Percentiles rank a stretch among this genome's conserved stretches.
phyloP scores from a whole-genome alignment of 2,797 vertebrate species.

The Rhabdomys pumilio region DNA sequence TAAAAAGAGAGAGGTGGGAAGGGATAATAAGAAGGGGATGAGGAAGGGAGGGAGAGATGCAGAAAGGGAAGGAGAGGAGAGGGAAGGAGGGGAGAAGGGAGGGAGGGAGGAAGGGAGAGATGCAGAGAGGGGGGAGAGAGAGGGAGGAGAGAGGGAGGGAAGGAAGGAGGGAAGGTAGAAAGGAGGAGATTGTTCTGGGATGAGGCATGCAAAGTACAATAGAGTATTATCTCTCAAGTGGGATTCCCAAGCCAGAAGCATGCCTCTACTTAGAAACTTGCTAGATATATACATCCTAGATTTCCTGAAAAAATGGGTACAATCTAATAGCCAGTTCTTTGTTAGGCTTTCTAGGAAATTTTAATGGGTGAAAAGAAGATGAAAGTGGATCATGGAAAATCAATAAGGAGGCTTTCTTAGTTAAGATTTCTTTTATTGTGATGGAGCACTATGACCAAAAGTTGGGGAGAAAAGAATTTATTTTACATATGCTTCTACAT shows the following conservation, averaged over 20 bases:
- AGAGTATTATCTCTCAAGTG: background rate
- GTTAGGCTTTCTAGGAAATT: background rate
- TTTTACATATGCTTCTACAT: background rate
- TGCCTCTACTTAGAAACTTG: background rate
- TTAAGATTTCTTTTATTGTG: background rate
- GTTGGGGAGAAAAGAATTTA: background rate
- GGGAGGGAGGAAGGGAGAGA: background rate
- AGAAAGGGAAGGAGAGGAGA: no score
- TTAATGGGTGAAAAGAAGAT: background rate
- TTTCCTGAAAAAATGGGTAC: background rate
- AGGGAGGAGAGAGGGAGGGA: accelerated
- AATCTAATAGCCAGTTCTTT: background rate
- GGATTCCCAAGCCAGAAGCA: background rate
- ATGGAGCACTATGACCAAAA: background rate
- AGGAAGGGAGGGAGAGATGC: background rate
- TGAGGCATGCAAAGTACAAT: background rate
- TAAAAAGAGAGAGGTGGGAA: accelerated
- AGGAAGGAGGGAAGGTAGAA: no score
- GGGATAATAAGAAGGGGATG: no score
- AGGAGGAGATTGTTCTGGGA: background rate
- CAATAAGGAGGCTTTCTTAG: background rate
- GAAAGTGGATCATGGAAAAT: background rate
- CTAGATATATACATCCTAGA: slow-evolving; percentile 21
- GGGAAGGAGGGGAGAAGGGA: no score
- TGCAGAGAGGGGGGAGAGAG: no score